Base-by-base conservation (phyloP, 2,797 vertebrate genomes). In the Sylvia borin region DNA sequence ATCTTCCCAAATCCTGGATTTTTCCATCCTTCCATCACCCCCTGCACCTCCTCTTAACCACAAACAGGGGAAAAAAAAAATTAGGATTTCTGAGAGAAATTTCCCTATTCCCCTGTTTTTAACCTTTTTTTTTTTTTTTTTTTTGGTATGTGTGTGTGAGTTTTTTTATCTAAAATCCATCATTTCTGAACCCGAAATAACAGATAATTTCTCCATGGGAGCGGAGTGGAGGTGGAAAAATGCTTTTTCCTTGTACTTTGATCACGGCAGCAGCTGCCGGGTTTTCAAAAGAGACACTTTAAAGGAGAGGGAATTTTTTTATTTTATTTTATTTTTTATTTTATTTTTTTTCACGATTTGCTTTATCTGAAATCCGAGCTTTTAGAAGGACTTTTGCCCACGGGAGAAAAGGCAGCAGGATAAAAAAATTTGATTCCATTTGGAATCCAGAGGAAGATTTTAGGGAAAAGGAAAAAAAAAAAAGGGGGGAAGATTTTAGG, bases 341-440 rank as follows among this genome's bases (percentile, higher is more conserved):
- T 6, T 3, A 9, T 51, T 64, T 53, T 10, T 26, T 16, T n/a
- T 19, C 9, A 8, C 2, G 0, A 12, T 16, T 38, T 21, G 1
- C 5, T 78, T 47, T 47, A 21, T 16, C 27, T 26, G n/a, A 3
- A 78, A 31, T 31, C 6, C 0, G 26, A 65, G 27, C 16, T 55
- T 57, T 66, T 22, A 16, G 17, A 26, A 32, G 5, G 16, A 11
- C 1, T n/a, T 77, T 24, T 18, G 19, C 5, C 50, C n/a, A 3
- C 5, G 1, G 8, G 9, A 34, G 40, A 7, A 7, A 43, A 53
- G 9, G 36, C 31, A 24, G 19, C 0, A 0, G 38, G 60, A 6
- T 25, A 32, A 36, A 31, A 7, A 11, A 34, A 32, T 47, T 57
- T 17, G 17, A 26, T 47, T 27, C 40, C 17, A 1, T 78, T 66